phyloP scores from a whole-genome alignment of 2,113 vertebrate species.

The Phylloscopus whistleri region DNA sequence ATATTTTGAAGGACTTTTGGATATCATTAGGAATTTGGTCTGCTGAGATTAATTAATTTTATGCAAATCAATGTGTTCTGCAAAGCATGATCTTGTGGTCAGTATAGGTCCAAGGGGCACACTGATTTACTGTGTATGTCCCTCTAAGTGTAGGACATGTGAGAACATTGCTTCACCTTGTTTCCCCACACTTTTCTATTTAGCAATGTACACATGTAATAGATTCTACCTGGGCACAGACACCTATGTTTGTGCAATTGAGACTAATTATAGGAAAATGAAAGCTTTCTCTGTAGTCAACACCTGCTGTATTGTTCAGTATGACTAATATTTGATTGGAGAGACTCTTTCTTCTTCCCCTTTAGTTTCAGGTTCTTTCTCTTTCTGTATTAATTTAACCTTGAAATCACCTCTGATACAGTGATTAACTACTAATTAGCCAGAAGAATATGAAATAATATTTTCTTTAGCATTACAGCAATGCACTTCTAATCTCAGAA shows the following conservation, averaged over 20 bases:
- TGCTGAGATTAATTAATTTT: not conserved
- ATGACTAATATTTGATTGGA: not conserved
- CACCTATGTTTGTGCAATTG: not conserved
- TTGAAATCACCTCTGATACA: not conserved
- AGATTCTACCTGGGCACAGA: not conserved
- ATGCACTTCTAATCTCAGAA: not conserved
- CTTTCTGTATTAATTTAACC: not conserved
- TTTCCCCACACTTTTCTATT: not conserved
- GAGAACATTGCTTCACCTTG: not conserved
- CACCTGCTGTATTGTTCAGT: fast-evolving
- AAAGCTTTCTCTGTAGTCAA: not conserved
- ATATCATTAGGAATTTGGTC: not conserved
- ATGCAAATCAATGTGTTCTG: not conserved
- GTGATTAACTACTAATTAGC: not conserved
- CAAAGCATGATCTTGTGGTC: not conserved
- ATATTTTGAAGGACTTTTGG: not conserved
- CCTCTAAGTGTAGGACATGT: not conserved
- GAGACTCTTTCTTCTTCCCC: not conserved
- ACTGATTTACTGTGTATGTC: not conserved
- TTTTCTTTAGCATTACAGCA: not conserved
- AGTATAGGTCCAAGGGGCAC: not conserved
- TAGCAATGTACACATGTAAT: not conserved
- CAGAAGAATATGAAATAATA: not conserved
- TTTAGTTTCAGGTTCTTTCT: not conserved
- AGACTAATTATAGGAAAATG: not conserved